Percentiles rank a stretch among this genome's conserved stretches.
phyloP scores from a whole-genome alignment of 2,888 invertebrate genomes.

The Cephus rjabovi region DNA sequence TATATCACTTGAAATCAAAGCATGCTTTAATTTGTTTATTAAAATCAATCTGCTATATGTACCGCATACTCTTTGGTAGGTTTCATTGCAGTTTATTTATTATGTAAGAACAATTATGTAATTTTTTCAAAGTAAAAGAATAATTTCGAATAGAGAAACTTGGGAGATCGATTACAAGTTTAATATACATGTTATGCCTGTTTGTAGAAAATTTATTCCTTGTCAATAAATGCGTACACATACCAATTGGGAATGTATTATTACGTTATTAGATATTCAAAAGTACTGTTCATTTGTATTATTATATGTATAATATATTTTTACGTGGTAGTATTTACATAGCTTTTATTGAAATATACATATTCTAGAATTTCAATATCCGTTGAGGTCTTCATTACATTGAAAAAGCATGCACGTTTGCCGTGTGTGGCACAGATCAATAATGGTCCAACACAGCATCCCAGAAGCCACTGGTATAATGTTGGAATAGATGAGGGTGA shows the following conservation, averaged over 20 bases:
- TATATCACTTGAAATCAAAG: not conserved
- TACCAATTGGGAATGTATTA: not conserved
- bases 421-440: slow-evolving; percentile 41
- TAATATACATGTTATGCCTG: not conserved
- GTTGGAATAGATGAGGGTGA: slow-evolving; percentile 25
- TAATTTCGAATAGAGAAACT: not conserved
- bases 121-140: not conserved
- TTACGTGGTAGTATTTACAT: not conserved
- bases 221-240: not conserved
- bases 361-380: not conserved
- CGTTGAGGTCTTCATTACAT: not conserved
- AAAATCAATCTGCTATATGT: not conserved
- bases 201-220: not conserved
- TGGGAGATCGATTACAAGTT: not conserved
- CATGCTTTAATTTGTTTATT: not conserved
- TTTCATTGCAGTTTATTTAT: not conserved
- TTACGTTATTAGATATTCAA: not conserved
- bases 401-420: not conserved
- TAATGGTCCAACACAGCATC: slow-evolving; percentile 63
- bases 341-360: not conserved
- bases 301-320: not conserved
- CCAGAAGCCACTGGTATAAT: slow-evolving; percentile 45
- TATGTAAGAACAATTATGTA: not conserved
- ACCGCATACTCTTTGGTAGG: not conserved
- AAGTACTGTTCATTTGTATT: not conserved